A percentile compares a stretch with the other conserved stretches of the same genome.
phyloP scores from a whole-genome alignment of 2,113 vertebrate genomes.

The Oncorhynchus mykiss region DNA sequence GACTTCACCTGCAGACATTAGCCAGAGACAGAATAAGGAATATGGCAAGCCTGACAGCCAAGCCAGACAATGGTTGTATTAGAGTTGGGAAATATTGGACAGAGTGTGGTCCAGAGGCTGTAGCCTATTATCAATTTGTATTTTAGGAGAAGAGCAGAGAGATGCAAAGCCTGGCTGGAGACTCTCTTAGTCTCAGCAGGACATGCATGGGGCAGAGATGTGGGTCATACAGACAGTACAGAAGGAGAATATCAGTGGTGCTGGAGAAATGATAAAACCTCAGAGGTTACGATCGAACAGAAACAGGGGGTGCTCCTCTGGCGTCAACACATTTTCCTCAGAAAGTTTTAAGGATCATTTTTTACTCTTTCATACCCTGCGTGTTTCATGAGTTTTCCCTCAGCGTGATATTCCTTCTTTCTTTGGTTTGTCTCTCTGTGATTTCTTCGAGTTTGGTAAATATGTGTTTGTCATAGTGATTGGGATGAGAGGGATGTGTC shows the following conservation, averaged over 20 bases:
- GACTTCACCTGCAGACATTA: too few species aligned
- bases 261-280: conserved; percentile 16
- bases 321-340: conserved; percentile 48
- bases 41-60: too few species aligned
- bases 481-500: conserved; percentile 15
- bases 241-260: conserved; percentile 10
- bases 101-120: not conserved
- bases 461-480: conserved; percentile 57
- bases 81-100: not conserved
- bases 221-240: not conserved
- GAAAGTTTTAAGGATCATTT: conserved; percentile 41
- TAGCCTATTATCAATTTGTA: not conserved
- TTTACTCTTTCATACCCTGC: conserved; percentile 16
- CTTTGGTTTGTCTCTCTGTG: conserved; percentile 25
- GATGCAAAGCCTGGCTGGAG: too few species aligned
- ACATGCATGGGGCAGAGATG: not conserved
- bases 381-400: conserved; percentile 30
- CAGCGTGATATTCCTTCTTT: not conserved
- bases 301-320: conserved; percentile 46
- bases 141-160: not conserved
- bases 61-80: not conserved
- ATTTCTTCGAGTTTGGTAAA: conserved; percentile 41
- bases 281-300: conserved; percentile 30
- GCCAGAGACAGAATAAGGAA: too few species aligned
- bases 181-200: too few species aligned